phyloP scores from a whole-genome alignment of 2,113 vertebrate species.

The Chamaetylas fuelleborni region DNA sequence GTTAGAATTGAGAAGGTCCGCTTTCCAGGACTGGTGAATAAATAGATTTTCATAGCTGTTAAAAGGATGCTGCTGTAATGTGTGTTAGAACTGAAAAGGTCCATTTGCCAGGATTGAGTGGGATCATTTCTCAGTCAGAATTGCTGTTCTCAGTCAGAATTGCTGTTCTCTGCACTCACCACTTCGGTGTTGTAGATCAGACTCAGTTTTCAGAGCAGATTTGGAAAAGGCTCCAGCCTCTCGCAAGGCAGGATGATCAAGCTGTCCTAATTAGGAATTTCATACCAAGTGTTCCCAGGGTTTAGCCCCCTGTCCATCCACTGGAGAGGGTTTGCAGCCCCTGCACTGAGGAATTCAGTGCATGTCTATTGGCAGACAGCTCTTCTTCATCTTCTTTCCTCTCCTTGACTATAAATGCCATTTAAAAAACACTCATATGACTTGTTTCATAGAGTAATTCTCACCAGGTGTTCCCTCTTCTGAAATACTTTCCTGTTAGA shows the following conservation, averaged over 20 bases:
- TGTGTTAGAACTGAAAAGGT: background rate
- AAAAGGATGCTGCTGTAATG: background rate
- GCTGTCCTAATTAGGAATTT: background rate
- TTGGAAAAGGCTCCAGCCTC: background rate
- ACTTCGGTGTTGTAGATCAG: background rate
- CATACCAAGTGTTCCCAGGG: background rate
- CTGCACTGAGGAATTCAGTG: background rate
- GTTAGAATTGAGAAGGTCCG: background rate
- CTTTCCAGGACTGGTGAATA: background rate
- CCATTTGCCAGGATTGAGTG: background rate
- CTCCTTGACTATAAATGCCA: background rate
- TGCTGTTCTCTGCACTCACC: background rate
- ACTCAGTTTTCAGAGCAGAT: background rate
- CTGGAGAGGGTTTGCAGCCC: background rate
- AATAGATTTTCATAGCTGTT: background rate
- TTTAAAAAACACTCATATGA: background rate
- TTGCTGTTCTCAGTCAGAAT: background rate
- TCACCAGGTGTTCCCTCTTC: background rate
- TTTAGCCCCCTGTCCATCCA: background rate
- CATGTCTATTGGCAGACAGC: background rate
- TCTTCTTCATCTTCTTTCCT: background rate
- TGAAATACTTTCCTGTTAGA: background rate
- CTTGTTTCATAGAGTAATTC: background rate
- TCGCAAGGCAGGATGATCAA: background rate
- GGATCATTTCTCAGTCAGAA: background rate